Conservation (phyloP, 2,888 invertebrate genomes). For the Theretra japonica region DNA sequence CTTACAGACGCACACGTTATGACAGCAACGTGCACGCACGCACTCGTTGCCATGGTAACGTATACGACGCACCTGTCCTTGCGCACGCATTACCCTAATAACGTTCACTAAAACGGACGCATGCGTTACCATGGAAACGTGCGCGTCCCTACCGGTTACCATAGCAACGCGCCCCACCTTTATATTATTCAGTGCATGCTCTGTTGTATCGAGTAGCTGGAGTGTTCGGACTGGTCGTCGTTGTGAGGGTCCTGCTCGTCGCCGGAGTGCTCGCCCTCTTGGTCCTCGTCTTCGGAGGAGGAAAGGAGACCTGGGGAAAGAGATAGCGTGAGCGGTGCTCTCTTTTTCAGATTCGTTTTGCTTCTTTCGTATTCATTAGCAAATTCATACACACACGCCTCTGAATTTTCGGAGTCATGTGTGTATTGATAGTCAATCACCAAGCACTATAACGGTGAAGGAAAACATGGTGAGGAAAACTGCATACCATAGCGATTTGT, state of each 20-base stretch:
- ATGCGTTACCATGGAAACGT: neutral
- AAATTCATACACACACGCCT: too few relatives aligned
- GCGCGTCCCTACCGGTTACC: too few relatives aligned
- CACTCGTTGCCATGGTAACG: neutral
- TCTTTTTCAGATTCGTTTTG: too few relatives aligned
- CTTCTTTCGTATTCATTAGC: too few relatives aligned
- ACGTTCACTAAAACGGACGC: too few relatives aligned
- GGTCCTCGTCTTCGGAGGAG: constrained; percentile 86
- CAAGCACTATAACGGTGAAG: too few relatives aligned
- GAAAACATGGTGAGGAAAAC: too few relatives aligned
- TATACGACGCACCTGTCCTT: neutral
- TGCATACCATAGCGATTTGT: too few relatives aligned
- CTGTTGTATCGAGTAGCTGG: constrained; percentile 60
- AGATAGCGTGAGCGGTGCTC: neutral
- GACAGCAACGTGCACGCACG: neutral
- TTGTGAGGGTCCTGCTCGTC: constrained; percentile 81
- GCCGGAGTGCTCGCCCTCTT: constrained; percentile 84
- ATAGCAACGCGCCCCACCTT: neutral
- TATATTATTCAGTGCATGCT: constrained; percentile 56
- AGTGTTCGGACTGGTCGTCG: constrained; percentile 62
- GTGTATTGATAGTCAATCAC: too few relatives aligned
- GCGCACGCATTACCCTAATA: neutral
- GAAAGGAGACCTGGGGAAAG: constrained; percentile 81
- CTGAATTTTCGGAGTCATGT: too few relatives aligned
- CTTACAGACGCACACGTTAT: neutral